Conservation (phyloP, 2,888 invertebrate genomes). For the Plebejus anna region DNA sequence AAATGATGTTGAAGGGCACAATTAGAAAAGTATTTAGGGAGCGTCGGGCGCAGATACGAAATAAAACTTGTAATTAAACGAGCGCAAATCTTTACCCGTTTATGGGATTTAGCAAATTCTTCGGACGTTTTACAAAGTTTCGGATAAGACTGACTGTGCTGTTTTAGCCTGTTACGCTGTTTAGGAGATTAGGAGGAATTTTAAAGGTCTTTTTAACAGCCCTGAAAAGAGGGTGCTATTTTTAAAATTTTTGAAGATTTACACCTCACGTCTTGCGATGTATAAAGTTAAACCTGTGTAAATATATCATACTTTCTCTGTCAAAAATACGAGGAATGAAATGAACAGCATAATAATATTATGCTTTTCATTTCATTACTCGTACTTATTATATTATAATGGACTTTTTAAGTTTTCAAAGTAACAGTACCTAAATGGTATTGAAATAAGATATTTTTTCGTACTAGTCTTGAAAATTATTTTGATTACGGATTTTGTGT, state of each 20-base stretch:
- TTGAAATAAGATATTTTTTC: no score
- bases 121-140: slow-evolving; percentile 36
- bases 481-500: no score
- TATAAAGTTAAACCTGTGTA: no score
- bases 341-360: no score
- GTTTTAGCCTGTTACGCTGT: background rate
- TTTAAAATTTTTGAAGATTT: no score
- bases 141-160: slow-evolving; percentile 20
- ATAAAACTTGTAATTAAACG: slow-evolving; percentile 44
- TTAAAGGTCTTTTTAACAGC: background rate
- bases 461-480: no score
- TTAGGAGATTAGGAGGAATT: background rate
- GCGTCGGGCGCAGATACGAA: slow-evolving; percentile 21
- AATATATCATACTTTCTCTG: no score
- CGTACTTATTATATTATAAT: no score
- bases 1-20: slow-evolving; percentile 27
- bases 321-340: no score
- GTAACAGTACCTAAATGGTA: no score
- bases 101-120: slow-evolving; percentile 47
- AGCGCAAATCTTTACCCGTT: slow-evolving; percentile 52
- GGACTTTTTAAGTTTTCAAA: background rate
- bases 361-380: no score
- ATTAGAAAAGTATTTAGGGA: slow-evolving; percentile 33
- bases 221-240: background rate
- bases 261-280: no score